Evolutionary conservation across 2,113 vertebrate genomes (phyloP).

Genomic region (Salvelinus alpinus): DNA sequence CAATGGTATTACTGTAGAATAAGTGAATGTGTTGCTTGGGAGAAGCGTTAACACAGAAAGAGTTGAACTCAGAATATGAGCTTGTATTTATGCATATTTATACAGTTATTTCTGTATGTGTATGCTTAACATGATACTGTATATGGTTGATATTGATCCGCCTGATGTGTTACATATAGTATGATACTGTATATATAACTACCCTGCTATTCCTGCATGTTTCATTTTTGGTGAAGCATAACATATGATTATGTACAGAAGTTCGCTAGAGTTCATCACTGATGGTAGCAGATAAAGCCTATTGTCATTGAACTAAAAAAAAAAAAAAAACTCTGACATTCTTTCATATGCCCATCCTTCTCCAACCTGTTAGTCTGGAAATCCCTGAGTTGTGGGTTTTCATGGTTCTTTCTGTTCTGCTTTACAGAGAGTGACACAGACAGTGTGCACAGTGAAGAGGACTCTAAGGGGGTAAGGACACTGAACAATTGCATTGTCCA

Average conservation of each 20-base stretch:
- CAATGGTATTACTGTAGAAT: not conserved
- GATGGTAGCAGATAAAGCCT: not conserved
- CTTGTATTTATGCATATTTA: not conserved
- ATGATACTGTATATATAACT: not conserved
- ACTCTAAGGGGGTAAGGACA: slow-evolving; percentile 81
- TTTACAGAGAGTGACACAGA: slow-evolving; percentile 92
- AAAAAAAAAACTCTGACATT: not conserved
- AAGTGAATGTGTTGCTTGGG: not conserved
- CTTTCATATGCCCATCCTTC: not conserved
- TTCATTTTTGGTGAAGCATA: not conserved
- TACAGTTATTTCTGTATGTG: not conserved
- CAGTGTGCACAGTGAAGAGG: slow-evolving; percentile 87
- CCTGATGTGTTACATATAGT: not conserved
- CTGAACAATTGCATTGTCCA: too few species aligned
- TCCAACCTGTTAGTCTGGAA: slow-evolving; percentile 47
- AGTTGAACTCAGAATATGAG: not conserved
- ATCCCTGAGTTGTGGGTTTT: slow-evolving; percentile 23
- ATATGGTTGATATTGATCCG: not conserved
- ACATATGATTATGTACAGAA: not conserved
- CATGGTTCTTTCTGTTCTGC: slow-evolving; percentile 58
- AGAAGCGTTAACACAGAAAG: not conserved
- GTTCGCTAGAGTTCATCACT: not conserved
- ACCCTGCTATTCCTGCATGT: not conserved
- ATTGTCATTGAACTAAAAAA: not conserved
- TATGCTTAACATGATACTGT: not conserved